Evolutionary conservation across 2,113 vertebrate genomes (phyloP).

Genomic region (Aramus guarauna): DNA sequence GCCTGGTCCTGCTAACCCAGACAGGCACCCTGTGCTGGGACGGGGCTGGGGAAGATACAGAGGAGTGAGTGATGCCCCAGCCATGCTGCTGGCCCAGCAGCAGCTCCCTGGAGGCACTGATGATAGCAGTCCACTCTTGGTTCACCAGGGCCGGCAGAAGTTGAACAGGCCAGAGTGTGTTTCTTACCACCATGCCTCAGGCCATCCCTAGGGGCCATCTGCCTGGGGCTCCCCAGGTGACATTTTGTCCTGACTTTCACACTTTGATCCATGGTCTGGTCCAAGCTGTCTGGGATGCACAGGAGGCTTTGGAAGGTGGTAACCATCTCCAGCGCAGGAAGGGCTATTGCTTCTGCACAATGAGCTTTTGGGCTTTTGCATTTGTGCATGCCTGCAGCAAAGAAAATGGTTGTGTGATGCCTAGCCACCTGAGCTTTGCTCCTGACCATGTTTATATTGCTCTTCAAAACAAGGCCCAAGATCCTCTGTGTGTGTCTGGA

Average conservation of each 20-base stretch:
- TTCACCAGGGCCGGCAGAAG: neutral
- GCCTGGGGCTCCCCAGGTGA: fast-evolving
- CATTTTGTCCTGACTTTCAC: neutral
- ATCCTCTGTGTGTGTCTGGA: neutral
- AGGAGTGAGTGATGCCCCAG: neutral
- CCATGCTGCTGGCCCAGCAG: neutral
- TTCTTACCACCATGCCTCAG: neutral
- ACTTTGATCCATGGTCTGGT: neutral
- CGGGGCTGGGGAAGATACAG: neutral
- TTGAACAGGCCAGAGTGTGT: neutral
- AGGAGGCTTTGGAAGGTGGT: neutral
- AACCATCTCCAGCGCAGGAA: neutral
- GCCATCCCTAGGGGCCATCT: neutral
- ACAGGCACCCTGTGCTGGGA: neutral
- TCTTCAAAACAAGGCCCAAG: neutral
- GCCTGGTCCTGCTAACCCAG: neutral
- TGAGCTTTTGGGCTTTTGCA: neutral
- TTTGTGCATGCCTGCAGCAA: neutral
- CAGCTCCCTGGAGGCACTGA: neutral
- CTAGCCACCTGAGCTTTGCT: neutral
- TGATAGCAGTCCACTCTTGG: neutral
- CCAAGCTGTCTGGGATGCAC: neutral
- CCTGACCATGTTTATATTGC: neutral
- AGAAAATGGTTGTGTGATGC: neutral
- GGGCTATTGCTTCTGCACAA: neutral